Base-by-base conservation (phyloP, 2,888 invertebrate genomes). In the Agelastica alni region DNA sequence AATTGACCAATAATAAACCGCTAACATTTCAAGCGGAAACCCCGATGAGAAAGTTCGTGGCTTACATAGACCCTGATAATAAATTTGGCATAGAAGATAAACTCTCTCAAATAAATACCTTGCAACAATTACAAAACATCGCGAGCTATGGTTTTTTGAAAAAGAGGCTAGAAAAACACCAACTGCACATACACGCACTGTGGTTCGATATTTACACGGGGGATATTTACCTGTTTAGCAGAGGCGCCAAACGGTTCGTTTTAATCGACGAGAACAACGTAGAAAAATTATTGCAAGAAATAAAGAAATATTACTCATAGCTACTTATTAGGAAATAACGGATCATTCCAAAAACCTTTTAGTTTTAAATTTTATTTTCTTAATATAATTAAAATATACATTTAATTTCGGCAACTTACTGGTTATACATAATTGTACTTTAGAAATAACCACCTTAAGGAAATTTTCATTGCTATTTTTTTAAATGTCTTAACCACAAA, bases 131-230 rank as follows among this genome's bases (percentile, higher is more conserved):
- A 60, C 92, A 95, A 74, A 95, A 96, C 74, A 85, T 96, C 39
- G 91, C 94, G 2, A 94, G 93, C 9, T 95, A 96, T 72, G 91
- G 93, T 31, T 94, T 96, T 79, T 78, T 96, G 28, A 90, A 90
- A 70, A 85, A 86, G 58, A 85, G 92, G 1, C 79, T 96, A 10
- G 87, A 91, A 73, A 84, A 83, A 34, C 88, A 92, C 66, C 86
- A 93, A 72, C 80, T 95, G 32, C 91, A 92, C 68, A 89, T 96
- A 61, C 95, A 94, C 70, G 97, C 96, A 0, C 79, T 98, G 30
- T 98, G 97, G 97, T 96, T 97, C 75, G 97, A 97, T 75, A 93
- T 98, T 74, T 96, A 96, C 73, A 93, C 94, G 0, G 97, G 96
- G 0, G 94, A 96, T 75, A 91, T 97, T 69, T 94, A 93, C 75